Evolutionary conservation across 2,888 invertebrate genomes (phyloP), one percentile per base, ranked within the genome.

Genomic region (Calephelis perditalis): DNA sequence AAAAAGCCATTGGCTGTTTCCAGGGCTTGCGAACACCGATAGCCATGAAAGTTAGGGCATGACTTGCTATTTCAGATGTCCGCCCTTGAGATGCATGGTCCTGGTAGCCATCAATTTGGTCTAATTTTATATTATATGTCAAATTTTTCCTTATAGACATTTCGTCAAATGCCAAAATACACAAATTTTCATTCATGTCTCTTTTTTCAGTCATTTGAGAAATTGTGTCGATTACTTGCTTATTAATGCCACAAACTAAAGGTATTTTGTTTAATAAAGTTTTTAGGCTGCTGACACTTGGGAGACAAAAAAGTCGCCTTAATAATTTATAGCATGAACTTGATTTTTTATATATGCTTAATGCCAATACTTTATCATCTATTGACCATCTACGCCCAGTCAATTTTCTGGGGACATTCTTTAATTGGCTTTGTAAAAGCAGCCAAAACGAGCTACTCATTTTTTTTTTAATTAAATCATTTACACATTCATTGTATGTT

Each of bases 31-130:
- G 26, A 52, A 52, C 10, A 35, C 35, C 49, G 26, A 52, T 52
- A 52, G 49, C 35, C 49, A 35, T 52, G 26, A 52, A 52, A 10
- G 49, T 52, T 35, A 52, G 52, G 11, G 52, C 52, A 52, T 52
- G 52, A 26, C 52, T 52, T 52, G 52, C 52, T 52, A 35, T 52
- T 8, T 52, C 35, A 6, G 10, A 35, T 2, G 52, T 52, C 35
- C 35, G 52, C 4, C 11, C 52, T 11, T 49, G 26, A 26, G 12
- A 15, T 26, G 49, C 49, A 49, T 49, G 26, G 15, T 49, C 26
- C 35, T 56, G 36, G 11, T 37, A 37, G 3, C 12, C 40, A 7
- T 37, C 37, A n/a, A 56, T 55, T 35, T 35, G 9, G 56, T 36
- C 56, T 6, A 56, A 11, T 7, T 8, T 56, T n/a, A 9, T 56